Evolutionary conservation across 2,113 vertebrate species (phyloP).

Genomic region (Eubucco bourcierii): DNA sequence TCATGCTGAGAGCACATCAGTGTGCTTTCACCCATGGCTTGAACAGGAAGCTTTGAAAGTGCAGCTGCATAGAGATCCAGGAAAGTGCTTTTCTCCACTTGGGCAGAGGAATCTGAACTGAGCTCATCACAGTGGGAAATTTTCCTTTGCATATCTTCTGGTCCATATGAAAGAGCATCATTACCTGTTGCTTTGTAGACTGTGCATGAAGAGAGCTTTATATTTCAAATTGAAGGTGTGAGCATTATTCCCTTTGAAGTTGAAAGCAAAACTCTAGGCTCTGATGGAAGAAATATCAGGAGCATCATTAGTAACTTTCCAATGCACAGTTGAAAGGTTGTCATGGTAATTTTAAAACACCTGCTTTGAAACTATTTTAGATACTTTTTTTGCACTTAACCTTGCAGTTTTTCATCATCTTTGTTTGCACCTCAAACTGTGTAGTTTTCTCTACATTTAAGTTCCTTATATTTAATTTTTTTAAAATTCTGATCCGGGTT

Average conservation of each 20-base stretch:
- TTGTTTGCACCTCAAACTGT: not conserved
- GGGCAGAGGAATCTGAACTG: not conserved
- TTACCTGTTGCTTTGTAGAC: slow-evolving; percentile 14
- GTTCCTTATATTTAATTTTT: not conserved
- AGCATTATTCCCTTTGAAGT: slow-evolving; percentile 46
- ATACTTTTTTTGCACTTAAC: not conserved
- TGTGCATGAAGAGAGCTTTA: not conserved
- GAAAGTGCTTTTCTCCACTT: accelerated
- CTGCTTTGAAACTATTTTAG: slow-evolving; percentile 51
- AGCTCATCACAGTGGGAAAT: not conserved
- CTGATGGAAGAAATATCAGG: not conserved
- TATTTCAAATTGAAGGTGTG: not conserved
- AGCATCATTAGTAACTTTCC: slow-evolving; percentile 47
- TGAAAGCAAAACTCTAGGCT: not conserved
- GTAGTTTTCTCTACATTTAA: not conserved
- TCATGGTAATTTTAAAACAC: slow-evolving; percentile 33
- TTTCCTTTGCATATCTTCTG: not conserved
- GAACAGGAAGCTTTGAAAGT: not conserved
- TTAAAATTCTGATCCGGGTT: not conserved
- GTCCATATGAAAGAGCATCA: slow-evolving; percentile 22
- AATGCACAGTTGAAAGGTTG: slow-evolving; percentile 28
- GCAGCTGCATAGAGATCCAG: not conserved
- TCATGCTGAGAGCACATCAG: not conserved
- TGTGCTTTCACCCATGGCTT: not conserved
- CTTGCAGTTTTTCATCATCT: not conserved